Conservation (phyloP, 2,888 invertebrate genomes). For the Tribolium freemani region DNA sequence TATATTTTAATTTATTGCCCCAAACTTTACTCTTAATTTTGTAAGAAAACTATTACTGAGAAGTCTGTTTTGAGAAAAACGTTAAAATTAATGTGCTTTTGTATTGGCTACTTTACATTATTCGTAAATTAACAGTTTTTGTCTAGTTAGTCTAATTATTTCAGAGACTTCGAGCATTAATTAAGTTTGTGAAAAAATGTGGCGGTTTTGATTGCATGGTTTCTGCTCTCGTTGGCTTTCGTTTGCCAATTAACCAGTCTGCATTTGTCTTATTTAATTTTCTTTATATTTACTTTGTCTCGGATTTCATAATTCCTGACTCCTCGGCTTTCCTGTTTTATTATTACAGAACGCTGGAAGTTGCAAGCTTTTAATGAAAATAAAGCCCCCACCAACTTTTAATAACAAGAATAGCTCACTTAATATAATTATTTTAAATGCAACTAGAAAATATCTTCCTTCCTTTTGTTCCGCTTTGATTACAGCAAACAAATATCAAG, state of each 20-base stretch:
- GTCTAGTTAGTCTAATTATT: neutral
- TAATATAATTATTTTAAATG: slow-evolving; percentile 41
- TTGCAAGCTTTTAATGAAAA: slow-evolving; percentile 41
- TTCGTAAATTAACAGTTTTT: too few relatives aligned
- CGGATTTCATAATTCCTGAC: slow-evolving; percentile 45
- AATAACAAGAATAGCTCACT: slow-evolving; percentile 42
- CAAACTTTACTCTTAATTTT: too few relatives aligned
- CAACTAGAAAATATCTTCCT: slow-evolving; percentile 20
- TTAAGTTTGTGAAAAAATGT: neutral
- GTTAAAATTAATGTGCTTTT: too few relatives aligned
- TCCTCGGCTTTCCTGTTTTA: slow-evolving; percentile 39
- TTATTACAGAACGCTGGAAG: slow-evolving; percentile 39
- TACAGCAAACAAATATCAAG: slow-evolving; percentile 26
- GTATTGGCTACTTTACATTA: too few relatives aligned
- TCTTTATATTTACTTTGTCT: slow-evolving; percentile 45
- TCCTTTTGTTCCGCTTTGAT: slow-evolving; percentile 3
- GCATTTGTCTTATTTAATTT: slow-evolving; percentile 44
- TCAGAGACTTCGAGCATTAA: slow-evolving; percentile 1
- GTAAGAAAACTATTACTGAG: too few relatives aligned
- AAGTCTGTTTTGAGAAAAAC: too few relatives aligned
- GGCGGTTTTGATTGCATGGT: neutral
- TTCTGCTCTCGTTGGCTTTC: neutral
- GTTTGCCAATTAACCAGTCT: slow-evolving; percentile 31
- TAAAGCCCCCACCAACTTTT: slow-evolving; percentile 39
- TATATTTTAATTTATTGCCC: slow-evolving; percentile 16